Base-by-base conservation (phyloP, 2,797 vertebrate species). In the Chelonia mydas region DNA sequence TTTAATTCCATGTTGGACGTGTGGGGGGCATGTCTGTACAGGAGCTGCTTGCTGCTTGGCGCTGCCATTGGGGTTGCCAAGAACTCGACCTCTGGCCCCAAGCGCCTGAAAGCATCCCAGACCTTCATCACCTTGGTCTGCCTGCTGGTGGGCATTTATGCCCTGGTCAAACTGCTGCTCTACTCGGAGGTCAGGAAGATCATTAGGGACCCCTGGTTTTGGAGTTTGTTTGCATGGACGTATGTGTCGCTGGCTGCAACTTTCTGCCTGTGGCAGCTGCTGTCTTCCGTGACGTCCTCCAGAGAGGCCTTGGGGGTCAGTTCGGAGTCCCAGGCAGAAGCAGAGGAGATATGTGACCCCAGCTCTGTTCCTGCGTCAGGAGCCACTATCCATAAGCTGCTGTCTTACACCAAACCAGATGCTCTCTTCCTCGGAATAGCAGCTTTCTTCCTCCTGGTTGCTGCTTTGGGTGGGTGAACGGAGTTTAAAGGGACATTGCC, bases 141-240 rank as follows among this genome's bases (percentile, higher is more conserved):
- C 97, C 97, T 99, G 81, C 92, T 98, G 0, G 93, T 98, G 94
- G 98, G 98, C 92, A 98, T 99, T 94, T 99, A 99, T 12, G 95
- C 98, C 84, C 84, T 99, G 97, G 98, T 97, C 92, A 99, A 99
- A 97, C 96, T 99, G 98, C 98, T 99, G 96, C 99, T 99, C 83
- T 98, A 99, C 96, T 98, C 98, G 0, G 99, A 99, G 97, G 96
- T 98, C 83, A 98, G 96, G 28, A 94, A 97, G 76, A 98, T 98
- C 45, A 96, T 99, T 92, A 96, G 92, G 94, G 98, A 98, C 92
- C 99, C 99, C 2, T 99, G 99, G 99, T 98, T 98, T 88, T 98
- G 99, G 97, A 98, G 99, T 87, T 98, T 99, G 45, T 98, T 99
- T 23, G 98, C 97, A 49, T 99, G 99, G 99, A 99, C 99, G 0